These are phyloP conservation scores for Platerodrilus igneus DNA, from an alignment of 2,888 invertebrate species.

Conservation along the genomic window DNA sequence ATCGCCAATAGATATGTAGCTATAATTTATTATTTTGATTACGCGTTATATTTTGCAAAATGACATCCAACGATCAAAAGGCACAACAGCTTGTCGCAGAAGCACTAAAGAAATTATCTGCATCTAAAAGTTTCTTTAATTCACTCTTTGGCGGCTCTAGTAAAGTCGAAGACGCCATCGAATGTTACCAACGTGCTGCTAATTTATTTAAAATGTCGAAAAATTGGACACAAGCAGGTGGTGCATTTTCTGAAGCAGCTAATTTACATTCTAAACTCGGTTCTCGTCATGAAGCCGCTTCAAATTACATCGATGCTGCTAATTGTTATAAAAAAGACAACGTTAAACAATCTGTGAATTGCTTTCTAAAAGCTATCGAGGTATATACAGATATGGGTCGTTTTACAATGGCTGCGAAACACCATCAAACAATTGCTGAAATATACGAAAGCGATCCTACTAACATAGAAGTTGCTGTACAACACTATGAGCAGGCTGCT, in stretches of 20 bases:
- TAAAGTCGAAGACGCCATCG: slow-evolving; percentile 92
- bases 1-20: too few species aligned
- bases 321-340: slow-evolving; percentile 92
- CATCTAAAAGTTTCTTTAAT: slow-evolving; percentile 87
- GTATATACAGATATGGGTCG: slow-evolving; percentile 98
- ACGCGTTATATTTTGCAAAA: too few species aligned
- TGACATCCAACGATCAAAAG: slow-evolving; percentile 91
- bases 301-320: slow-evolving; percentile 92
- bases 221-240: slow-evolving; percentile 93
- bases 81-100: slow-evolving; percentile 89
- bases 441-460: slow-evolving; percentile 89
- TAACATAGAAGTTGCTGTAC: slow-evolving; percentile 81
- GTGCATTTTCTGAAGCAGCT: slow-evolving; percentile 91
- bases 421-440: slow-evolving; percentile 94
- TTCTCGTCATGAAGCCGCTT: slow-evolving; percentile 94
- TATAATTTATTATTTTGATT: too few species aligned
- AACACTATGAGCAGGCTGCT: slow-evolving; percentile 96
- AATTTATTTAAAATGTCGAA: slow-evolving; percentile 99
- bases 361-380: slow-evolving; percentile 87
- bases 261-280: slow-evolving; percentile 81
- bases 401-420: slow-evolving; percentile 95
- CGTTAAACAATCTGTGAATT: slow-evolving; percentile 81
- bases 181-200: slow-evolving; percentile 92
- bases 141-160: slow-evolving; percentile 77
- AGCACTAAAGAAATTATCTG: slow-evolving; percentile 89